Base-by-base conservation (phyloP, 1,140 invertebrate species). In the Agrypnia vestita region DNA sequence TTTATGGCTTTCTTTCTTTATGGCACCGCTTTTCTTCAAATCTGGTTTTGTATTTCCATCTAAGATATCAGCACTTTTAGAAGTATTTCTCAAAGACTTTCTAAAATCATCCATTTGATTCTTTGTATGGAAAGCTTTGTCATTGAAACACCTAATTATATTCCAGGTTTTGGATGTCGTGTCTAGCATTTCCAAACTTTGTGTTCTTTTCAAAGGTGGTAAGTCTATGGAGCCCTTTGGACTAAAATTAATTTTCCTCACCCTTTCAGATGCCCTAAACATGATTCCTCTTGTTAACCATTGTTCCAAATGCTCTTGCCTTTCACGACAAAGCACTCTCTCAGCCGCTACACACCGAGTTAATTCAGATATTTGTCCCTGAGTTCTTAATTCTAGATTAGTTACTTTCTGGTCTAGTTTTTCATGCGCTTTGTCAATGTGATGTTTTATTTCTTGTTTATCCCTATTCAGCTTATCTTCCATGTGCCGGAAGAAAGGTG, bases 391-490 rank as follows among this genome's bases (percentile, higher is more conserved):
- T 85, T 96, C 95, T n/a, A 97, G 87, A 84, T 93, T 91, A n/a
- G 93, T 93, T 1, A 98, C 95, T 84, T 96, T 94, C 51, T 95
- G 91, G 62, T 96, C 94, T 44, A 98, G 87, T 76, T 93, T 91
- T 76, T 95, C 93, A 84, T 96, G 95, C 4, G 95, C 94, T 80
- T 93, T 91, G 84, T 96, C 94, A 10, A 97, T 95, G 81, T 96
- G 94, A 15, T 94, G 93, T 84, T 97, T 95, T 3, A 98, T 85
- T 84, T 97, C 96, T 76, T 95, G 93, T 78, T 96, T 96, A 84
- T 97, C 95, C 80, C 93, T 92, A 84, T 96, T 96, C 12, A 98
- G 85, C 80, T 95, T 94, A 62, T 95, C 93, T 86, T 98, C 96
- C 85, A 98, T 93, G 79, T 97, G 94, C 79, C 94, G 92, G 85